These are phyloP conservation scores for Potamarius usumacintae DNA, from an alignment of 2,113 vertebrate species.

Conservation along the genomic window DNA sequence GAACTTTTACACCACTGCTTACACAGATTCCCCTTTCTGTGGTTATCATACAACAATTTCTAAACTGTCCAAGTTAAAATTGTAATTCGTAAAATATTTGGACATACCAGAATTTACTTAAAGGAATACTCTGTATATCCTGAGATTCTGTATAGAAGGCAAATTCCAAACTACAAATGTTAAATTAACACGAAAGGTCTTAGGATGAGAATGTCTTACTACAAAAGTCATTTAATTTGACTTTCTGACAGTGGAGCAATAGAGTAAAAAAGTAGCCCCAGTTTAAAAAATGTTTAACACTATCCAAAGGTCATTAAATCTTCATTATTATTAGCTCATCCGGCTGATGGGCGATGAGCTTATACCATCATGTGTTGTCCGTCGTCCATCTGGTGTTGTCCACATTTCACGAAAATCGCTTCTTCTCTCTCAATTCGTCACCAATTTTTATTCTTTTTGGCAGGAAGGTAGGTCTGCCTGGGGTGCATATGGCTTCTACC, in stretches of 20 bases:
- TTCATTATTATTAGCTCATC: neutral
- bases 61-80: neutral
- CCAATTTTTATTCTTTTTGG: too few relatives aligned
- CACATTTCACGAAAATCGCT: too few relatives aligned
- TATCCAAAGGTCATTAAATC: neutral
- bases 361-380: too few relatives aligned
- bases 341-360: too few relatives aligned
- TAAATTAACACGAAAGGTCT: neutral
- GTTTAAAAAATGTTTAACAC: neutral
- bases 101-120: neutral
- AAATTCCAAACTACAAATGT: neutral
- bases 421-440: too few relatives aligned
- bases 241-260: neutral
- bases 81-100: neutral
- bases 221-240: neutral
- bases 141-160: neutral
- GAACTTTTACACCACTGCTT: conserved; percentile 20
- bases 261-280: neutral
- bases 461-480: too few relatives aligned
- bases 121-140: neutral
- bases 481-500: too few relatives aligned
- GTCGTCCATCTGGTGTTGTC: too few relatives aligned
- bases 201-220: neutral
- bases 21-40: neutral
- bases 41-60: neutral